Evolutionary conservation across 2,797 vertebrate genomes (phyloP).

Genomic region (Thunnus albacares): DNA sequence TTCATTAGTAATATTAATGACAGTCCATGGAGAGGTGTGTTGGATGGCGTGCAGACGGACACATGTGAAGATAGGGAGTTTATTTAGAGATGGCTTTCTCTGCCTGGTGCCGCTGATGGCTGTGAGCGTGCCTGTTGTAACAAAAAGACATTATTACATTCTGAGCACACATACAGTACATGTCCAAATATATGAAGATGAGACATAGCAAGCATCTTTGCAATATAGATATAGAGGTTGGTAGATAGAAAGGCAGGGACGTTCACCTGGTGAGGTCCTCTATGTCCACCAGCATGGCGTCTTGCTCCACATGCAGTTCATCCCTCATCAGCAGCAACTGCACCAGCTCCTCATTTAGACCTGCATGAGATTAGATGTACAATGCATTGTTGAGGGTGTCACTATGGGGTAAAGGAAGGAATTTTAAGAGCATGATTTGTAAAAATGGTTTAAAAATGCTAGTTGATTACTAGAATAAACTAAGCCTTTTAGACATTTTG

Average conservation of each 20-base stretch:
- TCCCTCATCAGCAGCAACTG: conserved; percentile 95
- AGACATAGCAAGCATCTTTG: too few species aligned
- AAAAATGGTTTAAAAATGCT: background rate
- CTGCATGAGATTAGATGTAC: conserved; percentile 71
- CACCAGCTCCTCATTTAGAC: conserved; percentile 96
- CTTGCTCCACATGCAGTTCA: conserved; percentile 97
- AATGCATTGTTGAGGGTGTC: background rate
- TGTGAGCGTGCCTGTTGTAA: conserved; percentile 91
- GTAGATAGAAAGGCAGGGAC: background rate
- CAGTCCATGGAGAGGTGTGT: conserved; percentile 50
- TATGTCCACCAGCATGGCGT: conserved; percentile 98
- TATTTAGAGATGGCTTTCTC: conserved; percentile 93
- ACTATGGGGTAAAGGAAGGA: background rate
- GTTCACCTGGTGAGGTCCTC: conserved; percentile 96
- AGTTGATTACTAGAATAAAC: background rate
- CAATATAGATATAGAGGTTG: background rate
- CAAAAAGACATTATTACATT: conserved; percentile 27
- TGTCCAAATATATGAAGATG: background rate
- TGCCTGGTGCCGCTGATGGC: conserved; percentile 94
- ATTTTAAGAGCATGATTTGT: background rate
- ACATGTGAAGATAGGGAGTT: conserved; percentile 45
- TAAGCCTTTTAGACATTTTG: background rate
- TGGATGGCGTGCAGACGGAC: conserved; percentile 54
- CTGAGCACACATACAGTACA: background rate
- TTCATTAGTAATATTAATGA: conserved; percentile 59